Evolutionary conservation across 2,888 invertebrate genomes (phyloP), one percentile per base, ranked within the genome.

Genomic region (Norana najaformis): DNA sequence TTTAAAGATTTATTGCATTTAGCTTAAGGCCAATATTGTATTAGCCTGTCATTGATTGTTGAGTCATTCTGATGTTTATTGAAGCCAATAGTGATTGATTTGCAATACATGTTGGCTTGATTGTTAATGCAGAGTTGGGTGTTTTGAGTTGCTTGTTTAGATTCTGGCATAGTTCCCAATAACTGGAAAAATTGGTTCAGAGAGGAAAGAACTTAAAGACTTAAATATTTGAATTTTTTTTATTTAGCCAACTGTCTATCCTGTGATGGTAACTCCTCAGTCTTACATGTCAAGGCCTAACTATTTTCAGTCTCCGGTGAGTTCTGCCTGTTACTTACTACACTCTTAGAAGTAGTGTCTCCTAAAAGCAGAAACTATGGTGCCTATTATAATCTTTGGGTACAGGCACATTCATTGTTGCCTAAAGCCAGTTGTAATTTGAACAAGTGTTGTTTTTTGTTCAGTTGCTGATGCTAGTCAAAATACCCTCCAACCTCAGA

Each of bases 231-330:
- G 11, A n/a, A 69, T n/a, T 69, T n/a, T 69, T 69, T 69, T 23
- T 11, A 16, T 69, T 69, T 47, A 69, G 69, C 69, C 2, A 13
- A n/a, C 69, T n/a, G 69, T 69, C n/a, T 69, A 69, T 69, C 69
- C 69, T n/a, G n/a, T 69, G 69, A 69, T 69, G 69, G 69, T 69
- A n/a, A 69, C 69, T 0, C 69, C 69, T 69, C 69, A 69, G n/a
- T 69, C 69, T n/a, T 69, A 69, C 69, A 69, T 69, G 69, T 69
- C 69, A n/a, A 69, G 69, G 69, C 69, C 69, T 5, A 69, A 69
- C 69, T 69, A 69, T 69, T 69, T n/a, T 69, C 69, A 69, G 69
- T 69, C 69, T 69, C 69, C 69, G 69, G 69, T 69, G 69, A 69
- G 69, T 69, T 30, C 69, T 30, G n/a, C 69, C 11, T n/a, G 69